Evolutionary conservation across 1,140 invertebrate genomes (phyloP), one percentile per base, ranked within the genome.

Genomic region (Heliconius melpomene): DNA sequence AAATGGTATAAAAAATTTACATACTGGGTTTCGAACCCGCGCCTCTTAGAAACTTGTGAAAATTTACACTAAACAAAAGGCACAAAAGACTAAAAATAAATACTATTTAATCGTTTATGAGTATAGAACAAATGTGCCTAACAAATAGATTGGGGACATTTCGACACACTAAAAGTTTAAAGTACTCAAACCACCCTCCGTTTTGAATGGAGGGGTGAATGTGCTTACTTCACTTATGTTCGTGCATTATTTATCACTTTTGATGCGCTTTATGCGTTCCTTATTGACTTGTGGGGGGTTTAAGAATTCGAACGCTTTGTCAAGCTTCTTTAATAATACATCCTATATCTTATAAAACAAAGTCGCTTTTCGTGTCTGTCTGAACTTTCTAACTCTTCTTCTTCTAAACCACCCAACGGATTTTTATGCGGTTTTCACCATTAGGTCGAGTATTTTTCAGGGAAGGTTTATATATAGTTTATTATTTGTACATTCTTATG

Each of bases 221-320:
- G 60, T 77, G 52, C 52, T 71, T 60, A 78, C 77, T 72, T 76
- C 82, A 82, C 80, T 85, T 81, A 77, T 78, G 79, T 78, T 71
- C 82, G 72, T 87, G 85, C 84, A 87, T 87, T 84, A 87, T 87
- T 87, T 85, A 87, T 85, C 75, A 75, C 74, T 77, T 72, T 76
- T 87, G 82, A 87, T 85, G 86, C 82, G 76, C 81, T 87, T 87
- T 82, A 82, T 80, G 77, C 74, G 82, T 84, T 77, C 82, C 71
- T 80, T 83, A 83, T 81, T 82, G 74, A 82, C 78, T 78, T 78
- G 75, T 75, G 57, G 29, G 52, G 80, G 80, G 66, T 26, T 76
- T 52, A 60, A 75, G 40, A 75, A 72, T 72, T 46, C 2, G 16
- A 72, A 6, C 70, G 26, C 26, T 72, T 20, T 72, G 70, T 20